Base-by-base conservation (phyloP, 2,797 vertebrate genomes). In the Rhinatrema bivittatum region DNA sequence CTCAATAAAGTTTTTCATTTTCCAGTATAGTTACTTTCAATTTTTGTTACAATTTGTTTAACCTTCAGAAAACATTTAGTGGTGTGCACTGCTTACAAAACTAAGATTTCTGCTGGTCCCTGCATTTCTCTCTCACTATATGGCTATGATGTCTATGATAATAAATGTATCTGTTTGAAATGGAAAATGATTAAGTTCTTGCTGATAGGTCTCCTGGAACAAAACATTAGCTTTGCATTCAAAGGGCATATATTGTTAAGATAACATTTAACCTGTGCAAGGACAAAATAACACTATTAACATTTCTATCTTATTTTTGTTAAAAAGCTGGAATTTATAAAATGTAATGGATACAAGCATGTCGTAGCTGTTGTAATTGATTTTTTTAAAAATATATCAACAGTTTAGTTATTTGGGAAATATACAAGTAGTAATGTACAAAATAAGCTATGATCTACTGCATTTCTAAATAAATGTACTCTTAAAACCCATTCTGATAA, bases 211-310 rank as follows among this genome's bases (percentile, higher is more conserved):
- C 29, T 49, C 43, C 35, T 51, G 36, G 48, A 69, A 56, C 27
- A 69, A 63, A 70, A 59, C 39, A 62, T 56, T 65, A 53, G 39
- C n/a, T n/a, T n/a, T n/a, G n/a, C n/a, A n/a, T n/a, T n/a, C n/a
- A n/a, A n/a, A n/a, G 53, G 56, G 49, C 37, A n/a, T n/a, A n/a
- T n/a, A 62, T 3, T 42, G 33, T 35, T 19, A n/a, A 37, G 36
- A 62, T 53, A 51, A 32, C 38, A 36, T 29, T 35, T 65, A 55
- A 59, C 46, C 60, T 31, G 48, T 16, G 45, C 49, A 67, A 60
- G 59, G 65, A 67, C 62, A 53, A 50, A 62, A 25, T 29, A 27
- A 35, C 47, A 5, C 2, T 16, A 38, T 60, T 60, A 53, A 22
- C 23, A 19, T 25, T 34, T n/a, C n/a, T n/a, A n/a, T n/a, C n/a